Conservation (phyloP, 1,140 invertebrate species). For the Plectus sambesii region DNA sequence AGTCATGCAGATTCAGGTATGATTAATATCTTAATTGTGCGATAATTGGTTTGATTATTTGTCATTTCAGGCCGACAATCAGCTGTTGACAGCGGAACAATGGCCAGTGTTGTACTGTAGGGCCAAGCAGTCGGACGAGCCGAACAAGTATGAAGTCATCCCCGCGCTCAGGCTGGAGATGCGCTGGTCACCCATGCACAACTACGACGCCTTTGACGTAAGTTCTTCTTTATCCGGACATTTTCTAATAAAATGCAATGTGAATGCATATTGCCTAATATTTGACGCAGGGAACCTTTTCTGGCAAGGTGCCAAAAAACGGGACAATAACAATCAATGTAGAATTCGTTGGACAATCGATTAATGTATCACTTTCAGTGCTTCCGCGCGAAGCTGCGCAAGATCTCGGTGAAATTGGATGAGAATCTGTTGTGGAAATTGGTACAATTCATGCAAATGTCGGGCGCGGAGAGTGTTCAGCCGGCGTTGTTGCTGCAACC, state of each 20-base stretch:
- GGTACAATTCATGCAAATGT: conserved; percentile 56
- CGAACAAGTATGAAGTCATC: conserved; percentile 6
- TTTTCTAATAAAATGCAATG: not conserved
- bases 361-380: conserved; percentile 55
- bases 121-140: conserved; percentile 16
- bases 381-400: conserved; percentile 66
- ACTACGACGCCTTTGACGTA: conserved; percentile 43
- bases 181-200: conserved; percentile 32
- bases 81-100: conserved; percentile 64
- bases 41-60: not conserved
- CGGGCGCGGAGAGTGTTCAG: conserved; percentile 30
- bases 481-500: conserved; percentile 30
- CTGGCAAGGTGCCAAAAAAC: no score
- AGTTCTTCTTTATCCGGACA: conserved; percentile 5
- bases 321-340: no score
- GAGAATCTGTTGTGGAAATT: conserved; percentile 75
- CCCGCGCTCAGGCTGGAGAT: conserved; percentile 41
- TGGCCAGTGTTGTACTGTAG: conserved; percentile 66
- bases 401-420: conserved; percentile 71
- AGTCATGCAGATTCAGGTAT: conserved; percentile 68
- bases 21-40: not conserved
- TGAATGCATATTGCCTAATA: no score
- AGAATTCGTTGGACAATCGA: not conserved
- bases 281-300: no score
- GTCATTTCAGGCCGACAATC: conserved; percentile 62